A percentile compares a stretch with the other conserved stretches of the same genome.
Conservation (phyloP, 2,797 vertebrate species). For the Gallinago solitaria region DNA sequence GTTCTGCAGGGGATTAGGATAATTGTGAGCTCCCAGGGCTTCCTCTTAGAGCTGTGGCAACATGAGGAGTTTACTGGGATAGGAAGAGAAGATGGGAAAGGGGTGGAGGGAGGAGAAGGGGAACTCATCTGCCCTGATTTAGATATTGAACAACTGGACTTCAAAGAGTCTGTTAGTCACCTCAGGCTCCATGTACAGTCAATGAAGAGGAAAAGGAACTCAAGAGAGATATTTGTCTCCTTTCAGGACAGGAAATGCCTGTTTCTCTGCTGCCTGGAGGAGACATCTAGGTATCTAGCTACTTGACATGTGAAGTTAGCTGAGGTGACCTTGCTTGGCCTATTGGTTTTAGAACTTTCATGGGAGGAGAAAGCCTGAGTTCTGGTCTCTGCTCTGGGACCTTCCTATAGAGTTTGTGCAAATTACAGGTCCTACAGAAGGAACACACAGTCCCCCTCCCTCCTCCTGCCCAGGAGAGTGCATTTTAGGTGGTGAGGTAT, state of each 20-base stretch:
- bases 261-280: neutral
- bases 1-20: neutral
- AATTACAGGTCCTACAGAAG: neutral
- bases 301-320: neutral
- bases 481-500: neutral
- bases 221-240: neutral
- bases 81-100: neutral
- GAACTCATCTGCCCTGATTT: neutral
- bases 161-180: constrained; percentile 5
- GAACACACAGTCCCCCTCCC: neutral
- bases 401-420: neutral
- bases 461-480: neutral
- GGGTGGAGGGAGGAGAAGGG: neutral
- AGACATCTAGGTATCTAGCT: neutral
- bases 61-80: neutral
- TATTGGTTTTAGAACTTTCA: neutral
- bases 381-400: neutral
- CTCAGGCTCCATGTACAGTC: neutral
- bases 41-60: neutral
- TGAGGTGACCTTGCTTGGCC: neutral
- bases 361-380: neutral
- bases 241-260: constrained; percentile 51
- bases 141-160: constrained; percentile 34
- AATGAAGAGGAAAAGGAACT: neutral
- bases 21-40: neutral